Evolutionary conservation across 1,140 invertebrate species (phyloP), one percentile per base, ranked within the genome.

Genomic region (Chrysomallon squamiferum): DNA sequence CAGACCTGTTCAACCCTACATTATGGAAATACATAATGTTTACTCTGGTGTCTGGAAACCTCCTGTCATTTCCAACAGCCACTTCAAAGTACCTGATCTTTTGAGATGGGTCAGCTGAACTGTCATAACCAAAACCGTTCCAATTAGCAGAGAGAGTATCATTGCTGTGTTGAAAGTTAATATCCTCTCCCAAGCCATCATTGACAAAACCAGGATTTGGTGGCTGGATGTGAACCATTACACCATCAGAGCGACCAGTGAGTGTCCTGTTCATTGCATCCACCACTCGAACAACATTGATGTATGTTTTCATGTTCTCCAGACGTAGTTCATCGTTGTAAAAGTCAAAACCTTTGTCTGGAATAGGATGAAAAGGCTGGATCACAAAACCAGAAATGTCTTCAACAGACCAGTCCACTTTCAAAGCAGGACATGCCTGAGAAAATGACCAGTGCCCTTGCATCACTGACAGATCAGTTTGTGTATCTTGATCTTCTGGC

Each of bases 261-360:
- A 59, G 33, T 2, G 69, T 76, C 27, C 74, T 29, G 58, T 76
- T 73, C 13, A 73, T n/a, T 3, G 71, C 71, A 58, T 76, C 74
- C 3, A 35, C 52, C 5, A 68, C 57, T 54, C 59, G 32, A 9
- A 76, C 62, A 7, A 59, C 66, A 41, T 58, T 69, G 2, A 69
- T 52, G 50, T 76, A 76, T 3, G 64, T 67, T 20, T 57, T 54
- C 30, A 61, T 61, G 35, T 76, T 73, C 27, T 56, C 70, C 22
- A 73, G 45, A 43, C 45, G 58, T 6, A 73, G n/a, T 33, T 62
- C 49, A 45, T 76, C 74, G 30, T 67, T 69, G 64, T 65, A 73
- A 41, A 76, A 67, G 2, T 35, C 13, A 30, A 32, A 29, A 2
- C 27, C 41, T 20, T 66, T 67, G 1, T 30, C 49, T 25, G 56